Evolutionary conservation across 2,113 vertebrate genomes (phyloP).

Genomic region (Emberiza fucata): DNA sequence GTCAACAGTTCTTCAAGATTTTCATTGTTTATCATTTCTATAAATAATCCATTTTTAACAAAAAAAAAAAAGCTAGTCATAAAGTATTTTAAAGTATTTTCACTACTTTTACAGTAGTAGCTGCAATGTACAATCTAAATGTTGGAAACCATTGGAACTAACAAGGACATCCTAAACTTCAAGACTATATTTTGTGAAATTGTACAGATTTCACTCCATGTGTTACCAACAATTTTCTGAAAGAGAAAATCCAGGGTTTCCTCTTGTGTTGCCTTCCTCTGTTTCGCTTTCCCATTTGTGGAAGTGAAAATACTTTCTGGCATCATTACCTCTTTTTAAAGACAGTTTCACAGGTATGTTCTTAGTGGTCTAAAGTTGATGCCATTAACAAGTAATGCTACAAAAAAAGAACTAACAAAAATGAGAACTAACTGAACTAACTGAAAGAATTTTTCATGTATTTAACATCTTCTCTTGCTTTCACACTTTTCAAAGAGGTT

Average conservation of each 20-base stretch:
- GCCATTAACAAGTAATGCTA: neutral
- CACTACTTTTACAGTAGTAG: neutral
- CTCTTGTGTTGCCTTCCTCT: neutral
- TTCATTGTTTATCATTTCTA: conserved; percentile 15
- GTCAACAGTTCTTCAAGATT: neutral
- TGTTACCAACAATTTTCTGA: neutral
- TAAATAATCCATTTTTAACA: conserved; percentile 26
- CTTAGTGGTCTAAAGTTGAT: neutral
- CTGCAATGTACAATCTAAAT: neutral
- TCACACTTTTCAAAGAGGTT: neutral
- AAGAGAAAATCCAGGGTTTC: neutral
- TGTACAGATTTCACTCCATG: neutral
- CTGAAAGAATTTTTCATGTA: neutral
- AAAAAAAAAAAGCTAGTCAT: neutral
- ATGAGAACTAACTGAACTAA: neutral
- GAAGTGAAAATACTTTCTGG: neutral
- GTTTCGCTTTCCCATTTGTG: neutral
- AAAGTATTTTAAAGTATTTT: conserved; percentile 20
- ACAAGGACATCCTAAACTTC: neutral
- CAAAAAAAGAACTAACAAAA: neutral
- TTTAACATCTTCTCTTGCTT: neutral
- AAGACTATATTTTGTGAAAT: neutral
- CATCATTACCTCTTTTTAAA: neutral
- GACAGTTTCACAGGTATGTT: neutral
- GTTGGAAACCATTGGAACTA: neutral